A percentile compares a stretch with the other conserved stretches of the same genome.
These are phyloP conservation scores for Eurystomus glaucurus DNA, from an alignment of 2,797 vertebrate species.

Conservation along the genomic window DNA sequence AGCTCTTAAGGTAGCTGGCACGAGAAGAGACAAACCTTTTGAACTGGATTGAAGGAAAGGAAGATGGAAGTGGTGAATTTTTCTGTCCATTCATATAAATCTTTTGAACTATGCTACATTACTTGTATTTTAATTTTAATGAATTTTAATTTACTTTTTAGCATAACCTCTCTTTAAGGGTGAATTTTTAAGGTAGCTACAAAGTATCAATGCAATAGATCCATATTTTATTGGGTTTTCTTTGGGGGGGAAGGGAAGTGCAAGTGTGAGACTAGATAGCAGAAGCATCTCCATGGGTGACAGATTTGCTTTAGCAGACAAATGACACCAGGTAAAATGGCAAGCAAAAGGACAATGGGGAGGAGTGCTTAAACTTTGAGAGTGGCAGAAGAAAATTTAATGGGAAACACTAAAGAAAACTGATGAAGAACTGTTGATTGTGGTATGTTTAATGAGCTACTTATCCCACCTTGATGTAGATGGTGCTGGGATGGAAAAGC, in stretches of 20 bases:
- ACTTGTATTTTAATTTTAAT: neutral
- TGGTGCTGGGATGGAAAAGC: neutral
- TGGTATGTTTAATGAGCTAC: neutral
- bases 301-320: neutral
- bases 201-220: neutral
- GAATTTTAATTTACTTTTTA: neutral
- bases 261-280: neutral
- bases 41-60: neutral
- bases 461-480: neutral
- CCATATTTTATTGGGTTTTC: neutral
- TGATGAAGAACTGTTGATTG: neutral
- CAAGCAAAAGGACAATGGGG: neutral
- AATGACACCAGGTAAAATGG: neutral
- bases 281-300: neutral
- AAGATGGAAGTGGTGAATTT: neutral
- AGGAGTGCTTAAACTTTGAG: neutral
- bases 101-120: neutral
- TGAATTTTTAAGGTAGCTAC: neutral
- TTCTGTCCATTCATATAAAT: neutral
- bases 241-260: neutral
- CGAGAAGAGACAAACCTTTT: neutral
- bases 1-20: neutral
- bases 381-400: neutral
- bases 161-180: neutral
- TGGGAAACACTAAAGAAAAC: neutral